Conservation (phyloP, 1,140 invertebrate genomes). For the Octopus sinensis region DNA sequence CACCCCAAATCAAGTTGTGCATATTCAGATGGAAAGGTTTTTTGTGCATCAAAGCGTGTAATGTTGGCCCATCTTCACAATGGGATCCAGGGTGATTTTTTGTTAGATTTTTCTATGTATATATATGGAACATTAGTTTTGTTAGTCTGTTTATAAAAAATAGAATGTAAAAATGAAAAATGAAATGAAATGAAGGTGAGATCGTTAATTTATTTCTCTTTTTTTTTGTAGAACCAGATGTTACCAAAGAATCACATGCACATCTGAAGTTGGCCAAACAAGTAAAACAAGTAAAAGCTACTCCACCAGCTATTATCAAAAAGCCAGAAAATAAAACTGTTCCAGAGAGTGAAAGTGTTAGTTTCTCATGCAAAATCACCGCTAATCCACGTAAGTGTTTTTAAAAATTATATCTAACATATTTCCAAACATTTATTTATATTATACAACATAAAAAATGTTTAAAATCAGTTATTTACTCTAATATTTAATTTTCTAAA, state of each 20-base stretch:
- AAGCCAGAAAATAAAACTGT: constrained; percentile 39
- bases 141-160: too few relatives aligned
- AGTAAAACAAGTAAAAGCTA: constrained; percentile 30
- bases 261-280: too few relatives aligned
- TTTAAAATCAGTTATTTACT: neutral
- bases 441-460: neutral
- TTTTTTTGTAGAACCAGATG: neutral
- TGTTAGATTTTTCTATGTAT: too few relatives aligned
- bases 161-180: too few relatives aligned
- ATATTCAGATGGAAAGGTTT: too few relatives aligned
- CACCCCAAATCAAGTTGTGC: too few relatives aligned
- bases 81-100: too few relatives aligned
- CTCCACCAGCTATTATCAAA: constrained; percentile 29
- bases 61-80: too few relatives aligned
- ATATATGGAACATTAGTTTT: too few relatives aligned
- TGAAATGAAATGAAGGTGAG: too few relatives aligned
- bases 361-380: constrained; percentile 44
- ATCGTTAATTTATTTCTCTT: neutral
- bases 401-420: neutral
- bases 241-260: neutral
- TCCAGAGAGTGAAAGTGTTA: constrained; percentile 50
- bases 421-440: neutral
- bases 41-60: too few relatives aligned
- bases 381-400: constrained; percentile 44
- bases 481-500: too few relatives aligned